Base-by-base conservation (phyloP, 2,888 invertebrate genomes). In the Atherix ibis region DNA sequence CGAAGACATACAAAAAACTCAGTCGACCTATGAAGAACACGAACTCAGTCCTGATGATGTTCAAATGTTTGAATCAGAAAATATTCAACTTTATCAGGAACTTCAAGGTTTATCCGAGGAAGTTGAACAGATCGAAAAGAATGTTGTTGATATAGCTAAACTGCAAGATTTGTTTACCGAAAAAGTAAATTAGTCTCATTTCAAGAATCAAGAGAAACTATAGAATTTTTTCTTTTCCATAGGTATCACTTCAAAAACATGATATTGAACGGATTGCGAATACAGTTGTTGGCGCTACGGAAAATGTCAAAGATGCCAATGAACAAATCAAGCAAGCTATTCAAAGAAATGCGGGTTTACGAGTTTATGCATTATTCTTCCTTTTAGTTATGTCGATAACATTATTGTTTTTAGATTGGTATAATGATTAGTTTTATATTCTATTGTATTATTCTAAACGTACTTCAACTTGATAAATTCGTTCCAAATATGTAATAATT, bases 321-420 rank as follows among this genome's bases (percentile, higher is more conserved):
- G 92, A 94, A 51, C 92, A 95, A 62, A 88, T 98, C 34, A 71
- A 92, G 44, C 85, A 94, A 64, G 95, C 97, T 1, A 95, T 98
- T 51, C 91, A 94, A 61, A 76, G 92, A 43, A 94, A 94, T 62
- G 97, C 97, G 2, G 89, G 94, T 1, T 71, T 95, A 25, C 69
- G 97, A 46, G 89, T 92, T 10, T 94, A 88, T 72, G 77, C 95
- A 36, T 64, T 98, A 18, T 97, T 98, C 63, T 94, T 95, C 56
- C 66, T 98, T 35, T 65, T 97, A 45, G 91, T 97, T 25, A 82
- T 95, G 76, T 91, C 95, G 25, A 91, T 97, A 57, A 84, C 92
- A 14, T 66, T 98, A 33, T 65, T 98, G 8, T 98, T 98, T 62
- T 68, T 98, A 34, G 95, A 98, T 66, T 98, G 97, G 97, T 98